Conservation (phyloP, 2,113 vertebrate genomes). For the Nyctibius bracteatus region DNA sequence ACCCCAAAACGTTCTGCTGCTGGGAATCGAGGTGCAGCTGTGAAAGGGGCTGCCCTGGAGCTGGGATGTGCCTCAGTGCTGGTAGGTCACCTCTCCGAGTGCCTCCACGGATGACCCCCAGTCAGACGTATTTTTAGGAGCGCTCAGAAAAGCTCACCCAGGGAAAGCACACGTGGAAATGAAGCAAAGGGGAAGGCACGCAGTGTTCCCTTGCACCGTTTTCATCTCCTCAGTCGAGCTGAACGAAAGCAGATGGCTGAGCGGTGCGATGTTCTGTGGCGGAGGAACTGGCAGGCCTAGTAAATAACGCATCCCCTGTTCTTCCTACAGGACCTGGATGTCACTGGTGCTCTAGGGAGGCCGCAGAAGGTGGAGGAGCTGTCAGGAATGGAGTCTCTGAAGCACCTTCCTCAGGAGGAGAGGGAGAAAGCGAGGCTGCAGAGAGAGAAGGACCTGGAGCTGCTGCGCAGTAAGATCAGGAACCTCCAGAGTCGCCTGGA, state of each 20-base stretch:
- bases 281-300: not conserved
- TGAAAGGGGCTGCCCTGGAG: not conserved
- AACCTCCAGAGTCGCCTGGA: constrained; percentile 67
- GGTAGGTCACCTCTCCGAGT: not conserved
- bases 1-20: no score
- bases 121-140: not conserved
- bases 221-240: not conserved
- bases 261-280: not conserved
- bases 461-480: constrained; percentile 68
- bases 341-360: constrained; percentile 66
- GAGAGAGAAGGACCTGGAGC: constrained; percentile 65
- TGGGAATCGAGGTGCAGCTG: not conserved
- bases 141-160: fast-evolving
- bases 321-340: constrained; percentile 71
- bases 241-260: constrained; percentile 2
- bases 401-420: constrained; percentile 65
- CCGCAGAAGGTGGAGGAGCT: constrained; percentile 78
- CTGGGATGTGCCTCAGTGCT: fast-evolving
- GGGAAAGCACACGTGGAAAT: not conserved
- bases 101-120: not conserved
- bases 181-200: not conserved
- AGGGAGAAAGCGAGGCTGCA: constrained; percentile 46
- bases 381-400: constrained; percentile 68
- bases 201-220: not conserved
- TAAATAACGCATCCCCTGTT: not conserved